phyloP scores from a whole-genome alignment of 1,140 invertebrate genomes.

The Nasonia longicornis region DNA sequence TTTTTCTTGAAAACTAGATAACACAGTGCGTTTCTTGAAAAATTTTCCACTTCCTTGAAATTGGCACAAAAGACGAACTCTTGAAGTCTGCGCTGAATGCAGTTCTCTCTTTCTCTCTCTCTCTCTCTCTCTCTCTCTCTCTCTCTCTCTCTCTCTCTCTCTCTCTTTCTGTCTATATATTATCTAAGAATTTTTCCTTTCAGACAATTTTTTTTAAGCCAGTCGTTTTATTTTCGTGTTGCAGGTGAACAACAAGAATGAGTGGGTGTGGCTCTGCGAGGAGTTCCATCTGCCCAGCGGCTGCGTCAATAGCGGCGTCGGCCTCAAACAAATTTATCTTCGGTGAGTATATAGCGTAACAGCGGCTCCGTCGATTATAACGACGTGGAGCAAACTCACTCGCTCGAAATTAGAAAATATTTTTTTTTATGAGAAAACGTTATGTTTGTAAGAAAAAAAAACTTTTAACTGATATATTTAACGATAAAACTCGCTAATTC shows the following conservation, averaged over 20 bases:
- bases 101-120: neutral
- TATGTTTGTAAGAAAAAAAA: too few species aligned
- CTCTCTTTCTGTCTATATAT: slow-evolving; percentile 11
- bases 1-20: neutral
- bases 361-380: slow-evolving; percentile 1
- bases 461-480: too few species aligned
- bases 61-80: neutral
- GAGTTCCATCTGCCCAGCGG: slow-evolving; percentile 82
- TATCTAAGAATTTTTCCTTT: slow-evolving; percentile 5
- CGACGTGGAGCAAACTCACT: neutral
- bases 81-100: neutral
- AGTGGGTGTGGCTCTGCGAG: slow-evolving; percentile 85
- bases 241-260: slow-evolving; percentile 86
- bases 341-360: slow-evolving; percentile 70
- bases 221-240: slow-evolving; percentile 58
- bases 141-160: slow-evolving; percentile 1
- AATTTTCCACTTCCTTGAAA: neutral
- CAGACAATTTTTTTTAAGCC: slow-evolving; percentile 9
- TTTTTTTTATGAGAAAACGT: neutral
- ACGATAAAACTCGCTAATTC: too few species aligned
- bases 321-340: slow-evolving; percentile 89
- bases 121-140: too few species aligned
- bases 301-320: slow-evolving; percentile 88
- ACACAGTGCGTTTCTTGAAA: neutral
- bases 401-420: neutral